Percentiles rank a stretch among this genome's conserved stretches.
Evolutionary conservation across 2,797 vertebrate species (phyloP).

Genomic region (Pantherophis alleghaniensis): DNA sequence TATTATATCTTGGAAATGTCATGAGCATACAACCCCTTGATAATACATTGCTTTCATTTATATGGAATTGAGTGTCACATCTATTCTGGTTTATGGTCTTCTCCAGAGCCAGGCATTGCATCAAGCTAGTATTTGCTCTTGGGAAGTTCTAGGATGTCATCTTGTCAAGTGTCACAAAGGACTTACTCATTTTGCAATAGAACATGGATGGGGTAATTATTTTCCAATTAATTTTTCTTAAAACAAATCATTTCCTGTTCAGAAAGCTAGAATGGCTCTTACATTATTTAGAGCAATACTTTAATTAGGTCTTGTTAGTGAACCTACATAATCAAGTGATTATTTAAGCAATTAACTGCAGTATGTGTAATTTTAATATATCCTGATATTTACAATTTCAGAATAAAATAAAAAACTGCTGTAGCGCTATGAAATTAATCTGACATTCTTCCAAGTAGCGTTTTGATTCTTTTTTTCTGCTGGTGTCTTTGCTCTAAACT

Average conservation of each 20-base stretch:
- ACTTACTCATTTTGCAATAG: conserved; percentile 44
- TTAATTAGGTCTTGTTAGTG: conserved; percentile 18
- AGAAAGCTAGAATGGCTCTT: conserved; percentile 26
- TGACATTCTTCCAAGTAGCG: neutral
- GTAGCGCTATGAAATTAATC: conserved; percentile 46
- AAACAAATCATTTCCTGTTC: conserved; percentile 31
- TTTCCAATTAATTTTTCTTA: conserved; percentile 27
- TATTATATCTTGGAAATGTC: neutral
- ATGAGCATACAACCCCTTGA: neutral
- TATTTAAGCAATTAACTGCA: conserved; percentile 27
- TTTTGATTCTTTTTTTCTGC: neutral
- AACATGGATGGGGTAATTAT: conserved; percentile 43
- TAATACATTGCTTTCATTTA: neutral
- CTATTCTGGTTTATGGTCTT: conserved; percentile 56
- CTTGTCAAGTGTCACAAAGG: neutral
- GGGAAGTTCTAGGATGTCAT: conserved; percentile 19
- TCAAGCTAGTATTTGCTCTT: conserved; percentile 35
- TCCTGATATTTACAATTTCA: neutral
- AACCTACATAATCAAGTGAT: conserved; percentile 29
- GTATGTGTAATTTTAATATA: neutral
- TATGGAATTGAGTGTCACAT: conserved; percentile 17
- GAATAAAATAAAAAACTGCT: conserved; percentile 41
- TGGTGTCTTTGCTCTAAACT: neutral
- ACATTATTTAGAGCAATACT: conserved; percentile 4
- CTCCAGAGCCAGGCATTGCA: conserved; percentile 45